These are phyloP conservation scores for Ditylenchus dipsaci DNA, from an alignment of 1,140 invertebrate genomes.

Conservation along the genomic window DNA sequence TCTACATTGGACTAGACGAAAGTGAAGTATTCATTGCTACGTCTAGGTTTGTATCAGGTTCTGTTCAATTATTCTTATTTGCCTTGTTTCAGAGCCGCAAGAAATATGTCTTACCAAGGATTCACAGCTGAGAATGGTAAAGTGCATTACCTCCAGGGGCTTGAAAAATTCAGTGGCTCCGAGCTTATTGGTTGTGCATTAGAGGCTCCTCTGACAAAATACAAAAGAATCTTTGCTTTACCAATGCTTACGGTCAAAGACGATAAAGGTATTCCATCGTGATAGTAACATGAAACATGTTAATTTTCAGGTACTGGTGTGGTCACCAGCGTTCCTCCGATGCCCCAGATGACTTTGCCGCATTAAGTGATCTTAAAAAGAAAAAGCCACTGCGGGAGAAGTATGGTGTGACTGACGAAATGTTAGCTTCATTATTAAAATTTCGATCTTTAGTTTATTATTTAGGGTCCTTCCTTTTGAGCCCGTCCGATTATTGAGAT, in stretches of 20 bases:
- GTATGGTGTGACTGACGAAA: constrained; percentile 83
- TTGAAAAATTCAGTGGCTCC: constrained; percentile 48
- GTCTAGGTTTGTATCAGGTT: constrained; percentile 61
- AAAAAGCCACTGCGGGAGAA: constrained; percentile 86
- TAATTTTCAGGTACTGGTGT: constrained; percentile 75
- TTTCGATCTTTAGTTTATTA: no score
- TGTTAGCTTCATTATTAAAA: constrained; percentile 63
- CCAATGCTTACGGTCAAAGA: constrained; percentile 98
- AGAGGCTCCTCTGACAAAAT: constrained; percentile 75
- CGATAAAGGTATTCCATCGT: constrained; percentile 69
- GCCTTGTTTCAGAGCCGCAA: constrained; percentile 65
- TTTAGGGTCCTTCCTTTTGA: constrained; percentile 69
- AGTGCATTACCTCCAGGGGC: constrained; percentile 68
- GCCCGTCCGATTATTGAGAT: constrained; percentile 86
- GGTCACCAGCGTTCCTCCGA: constrained; percentile 98
- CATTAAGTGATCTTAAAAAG: constrained; percentile 87
- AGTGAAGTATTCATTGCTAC: constrained; percentile 83
- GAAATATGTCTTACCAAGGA: constrained; percentile 93
- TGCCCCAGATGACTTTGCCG: constrained; percentile 96
- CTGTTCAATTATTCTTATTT: not conserved
- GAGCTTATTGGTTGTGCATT: constrained; percentile 74
- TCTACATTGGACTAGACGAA: constrained; percentile 59
- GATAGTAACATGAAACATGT: constrained; percentile 2
- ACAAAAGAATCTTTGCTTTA: constrained; percentile 80
- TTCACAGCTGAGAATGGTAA: constrained; percentile 77